These are phyloP conservation scores for Mirza zaza DNA, from an alignment of 2,113 vertebrate genomes.

Conservation along the genomic window DNA sequence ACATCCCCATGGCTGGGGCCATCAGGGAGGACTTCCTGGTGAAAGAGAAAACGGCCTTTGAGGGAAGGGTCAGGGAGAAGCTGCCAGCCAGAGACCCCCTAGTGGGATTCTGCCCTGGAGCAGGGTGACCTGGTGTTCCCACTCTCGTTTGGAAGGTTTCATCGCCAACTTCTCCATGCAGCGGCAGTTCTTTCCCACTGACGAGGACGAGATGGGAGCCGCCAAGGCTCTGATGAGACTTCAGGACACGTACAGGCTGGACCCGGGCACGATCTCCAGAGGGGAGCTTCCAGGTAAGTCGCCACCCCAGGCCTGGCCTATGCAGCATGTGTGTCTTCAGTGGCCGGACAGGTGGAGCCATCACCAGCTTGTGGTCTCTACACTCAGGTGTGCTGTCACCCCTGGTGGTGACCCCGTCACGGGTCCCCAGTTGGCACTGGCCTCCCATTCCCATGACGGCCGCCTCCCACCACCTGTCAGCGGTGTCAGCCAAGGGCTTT, in stretches of 20 bases:
- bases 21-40: neutral
- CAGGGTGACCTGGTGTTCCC: conserved; percentile 5
- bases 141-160: conserved; percentile 87
- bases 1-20: neutral
- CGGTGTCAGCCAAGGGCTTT: neutral
- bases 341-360: neutral
- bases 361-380: neutral
- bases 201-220: conserved; percentile 94
- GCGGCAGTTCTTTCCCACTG: conserved; percentile 93
- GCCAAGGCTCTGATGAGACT: conserved; percentile 97
- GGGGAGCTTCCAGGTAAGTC: conserved; percentile 92
- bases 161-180: conserved; percentile 95
- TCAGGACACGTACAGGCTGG: conserved; percentile 97
- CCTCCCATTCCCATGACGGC: neutral
- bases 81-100: neutral
- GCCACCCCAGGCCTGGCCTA: neutral
- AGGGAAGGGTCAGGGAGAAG: neutral
- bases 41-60: neutral
- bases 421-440: neutral
- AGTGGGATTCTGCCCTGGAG: neutral
- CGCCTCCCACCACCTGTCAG: neutral
- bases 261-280: conserved; percentile 92
- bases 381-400: neutral
- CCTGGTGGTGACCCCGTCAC: neutral
- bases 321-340: neutral